Evolutionary conservation across 2,888 invertebrate species (phyloP), one percentile per base, ranked within the genome.

Genomic region (Branchellion lobata): DNA sequence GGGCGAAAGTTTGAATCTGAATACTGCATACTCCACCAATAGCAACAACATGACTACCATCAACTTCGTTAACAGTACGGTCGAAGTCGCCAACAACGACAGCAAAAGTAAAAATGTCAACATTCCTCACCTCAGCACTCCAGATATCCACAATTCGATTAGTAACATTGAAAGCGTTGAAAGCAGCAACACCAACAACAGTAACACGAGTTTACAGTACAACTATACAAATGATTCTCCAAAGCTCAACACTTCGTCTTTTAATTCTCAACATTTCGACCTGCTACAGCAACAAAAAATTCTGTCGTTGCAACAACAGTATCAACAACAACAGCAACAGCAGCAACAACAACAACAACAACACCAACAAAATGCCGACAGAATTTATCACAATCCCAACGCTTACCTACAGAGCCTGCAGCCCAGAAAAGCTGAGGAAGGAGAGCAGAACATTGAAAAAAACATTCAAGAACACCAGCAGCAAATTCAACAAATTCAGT

Each of bases 401-500:
- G 3, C 61, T 24, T 57, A 57, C 21, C 21, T 57, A 57, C 21
- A 57, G n/a, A 57, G 21, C 21, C 61, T 57, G 3, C 61, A 24
- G 21, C 24, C 24, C 5, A 57, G 5, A n/a, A 57, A 57, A 57
- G 24, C 5, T n/a, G 24, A 57, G 3, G 61, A 57, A n/a, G n/a
- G 21, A 14, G 61, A 57, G 21, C 11, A 57, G 21, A n/a, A 69
- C 69, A 21, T 2, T 14, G 14, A 69, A 11, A 31, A 69, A 33
- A 69, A 18, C n/a, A 3, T 29, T 18, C 69, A 69, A 69, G 24
- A 65, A 65, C n/a, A n/a, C n/a, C n/a, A 65, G n/a, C 69, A 69
- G 29, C 27, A 69, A 14, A 8, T 33, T 5, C 69, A 69, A 31
- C 27, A 69, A 21, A 69, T 69, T 3, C 34, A 31, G n/a, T 69